Conservation (phyloP, 1,140 invertebrate species). For the Hycleus cichorii region DNA sequence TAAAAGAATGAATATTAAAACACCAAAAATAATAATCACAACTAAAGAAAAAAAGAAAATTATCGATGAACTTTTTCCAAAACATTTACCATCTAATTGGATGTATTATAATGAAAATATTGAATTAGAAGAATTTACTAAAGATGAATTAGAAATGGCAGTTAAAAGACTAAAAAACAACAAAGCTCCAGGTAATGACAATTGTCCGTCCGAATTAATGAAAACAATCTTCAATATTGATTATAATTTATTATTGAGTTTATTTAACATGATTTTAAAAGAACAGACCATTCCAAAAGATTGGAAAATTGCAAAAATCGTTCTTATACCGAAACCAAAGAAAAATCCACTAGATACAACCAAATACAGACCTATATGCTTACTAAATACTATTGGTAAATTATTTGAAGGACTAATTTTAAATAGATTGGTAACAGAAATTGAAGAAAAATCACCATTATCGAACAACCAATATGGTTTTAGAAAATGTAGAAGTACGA, state of each 20-base stretch:
- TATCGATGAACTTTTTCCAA: constrained; percentile 9
- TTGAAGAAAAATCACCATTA: constrained; percentile 13
- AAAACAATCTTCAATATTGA: too few species aligned
- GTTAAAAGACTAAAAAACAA: background rate
- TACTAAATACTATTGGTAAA: constrained; percentile 31
- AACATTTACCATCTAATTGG: background rate
- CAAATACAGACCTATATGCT: constrained; percentile 32
- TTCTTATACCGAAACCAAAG: background rate
- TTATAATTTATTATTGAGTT: too few species aligned
- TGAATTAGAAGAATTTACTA: background rate
- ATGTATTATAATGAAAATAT: background rate
- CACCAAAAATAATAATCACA: background rate
- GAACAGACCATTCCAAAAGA: too few species aligned
- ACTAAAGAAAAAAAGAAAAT: background rate
- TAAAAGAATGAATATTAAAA: constrained; percentile 13
- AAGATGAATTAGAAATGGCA: constrained; percentile 11
- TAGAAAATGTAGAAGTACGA: constrained; percentile 19
- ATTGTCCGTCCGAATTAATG: too few species aligned
- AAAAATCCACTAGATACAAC: background rate
- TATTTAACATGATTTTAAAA: too few species aligned
- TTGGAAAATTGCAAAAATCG: background rate
- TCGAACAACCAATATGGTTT: constrained; percentile 24
- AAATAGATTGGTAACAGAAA: constrained; percentile 18
- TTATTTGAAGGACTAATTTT: constrained; percentile 27
- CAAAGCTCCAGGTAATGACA: too few species aligned